Evolutionary conservation across 2,797 vertebrate genomes (phyloP).

Genomic region (Sebastes reedi): DNA sequence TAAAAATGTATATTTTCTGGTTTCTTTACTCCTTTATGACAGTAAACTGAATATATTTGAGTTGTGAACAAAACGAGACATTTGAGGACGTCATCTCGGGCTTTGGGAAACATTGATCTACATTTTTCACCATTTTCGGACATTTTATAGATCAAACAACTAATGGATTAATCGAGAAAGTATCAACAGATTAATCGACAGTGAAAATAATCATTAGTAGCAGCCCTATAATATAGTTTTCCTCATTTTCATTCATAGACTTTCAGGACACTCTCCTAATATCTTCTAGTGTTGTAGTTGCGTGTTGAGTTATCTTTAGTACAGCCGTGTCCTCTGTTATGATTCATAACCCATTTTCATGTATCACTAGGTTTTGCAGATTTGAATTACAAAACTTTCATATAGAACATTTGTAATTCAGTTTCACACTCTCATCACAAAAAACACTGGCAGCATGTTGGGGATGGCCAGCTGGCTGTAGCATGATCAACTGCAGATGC

Average conservation of each 20-base stretch:
- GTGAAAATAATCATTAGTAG: accelerated
- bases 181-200: too few relatives aligned
- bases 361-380: not conserved
- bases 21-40: too few relatives aligned
- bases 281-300: not conserved
- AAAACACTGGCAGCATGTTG: slow-evolving; percentile 17
- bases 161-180: accelerated
- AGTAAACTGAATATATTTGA: too few relatives aligned
- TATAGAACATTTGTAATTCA: not conserved
- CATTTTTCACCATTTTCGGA: too few relatives aligned
- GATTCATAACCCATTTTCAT: not conserved
- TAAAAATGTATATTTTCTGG: too few relatives aligned
- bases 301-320: not conserved
- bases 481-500: slow-evolving; percentile 34
- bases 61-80: too few relatives aligned
- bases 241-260: not conserved
- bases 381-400: not conserved
- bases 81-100: too few relatives aligned
- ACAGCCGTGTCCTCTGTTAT: not conserved
- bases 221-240: not conserved
- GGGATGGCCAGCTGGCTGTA: not conserved
- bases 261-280: not conserved
- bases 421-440: not conserved
- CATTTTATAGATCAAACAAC: too few relatives aligned
- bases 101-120: too few relatives aligned